These are phyloP conservation scores for Bellardia bayeri DNA, from an alignment of 2,888 invertebrate genomes.

Conservation along the genomic window DNA sequence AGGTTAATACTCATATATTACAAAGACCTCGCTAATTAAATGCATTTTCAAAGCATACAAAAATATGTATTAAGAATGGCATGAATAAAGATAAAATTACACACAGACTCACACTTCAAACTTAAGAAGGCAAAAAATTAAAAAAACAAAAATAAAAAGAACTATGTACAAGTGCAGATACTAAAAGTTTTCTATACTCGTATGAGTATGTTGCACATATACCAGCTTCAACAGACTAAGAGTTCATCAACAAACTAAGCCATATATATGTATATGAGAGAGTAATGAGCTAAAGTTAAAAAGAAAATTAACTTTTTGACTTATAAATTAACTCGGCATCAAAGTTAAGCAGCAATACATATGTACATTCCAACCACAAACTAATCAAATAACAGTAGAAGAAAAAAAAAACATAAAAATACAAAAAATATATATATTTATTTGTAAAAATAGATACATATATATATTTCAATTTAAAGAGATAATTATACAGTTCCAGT, in stretches of 20 bases:
- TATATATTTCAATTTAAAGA: slow-evolving; percentile 8
- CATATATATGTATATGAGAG: not conserved
- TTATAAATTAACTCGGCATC: slow-evolving; percentile 66
- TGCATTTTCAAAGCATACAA: slow-evolving; percentile 60
- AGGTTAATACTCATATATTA: slow-evolving; percentile 64
- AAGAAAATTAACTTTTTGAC: slow-evolving; percentile 69
- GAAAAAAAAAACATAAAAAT: not conserved
- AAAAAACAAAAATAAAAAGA: not conserved
- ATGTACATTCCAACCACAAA: slow-evolving; percentile 26
- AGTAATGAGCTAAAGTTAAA: slow-evolving; percentile 51
- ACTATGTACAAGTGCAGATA: not conserved
- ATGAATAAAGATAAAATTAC: slow-evolving; percentile 62
- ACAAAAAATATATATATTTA: not conserved
- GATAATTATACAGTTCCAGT: slow-evolving; percentile 12
- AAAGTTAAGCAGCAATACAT: slow-evolving; percentile 44
- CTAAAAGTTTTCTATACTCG: slow-evolving; percentile 23
- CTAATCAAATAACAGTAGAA: slow-evolving; percentile 26
- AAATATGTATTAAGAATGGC: slow-evolving; percentile 14
- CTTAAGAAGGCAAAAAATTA: not conserved
- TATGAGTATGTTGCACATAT: slow-evolving; percentile 5
- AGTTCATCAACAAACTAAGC: slow-evolving; percentile 13
- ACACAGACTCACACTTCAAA: slow-evolving; percentile 19
- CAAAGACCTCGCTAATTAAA: slow-evolving; percentile 72
- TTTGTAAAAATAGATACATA: slow-evolving; percentile 27
- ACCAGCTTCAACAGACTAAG: not conserved